Conservation (phyloP, 2,797 vertebrate genomes). For the Mus minutoides region DNA sequence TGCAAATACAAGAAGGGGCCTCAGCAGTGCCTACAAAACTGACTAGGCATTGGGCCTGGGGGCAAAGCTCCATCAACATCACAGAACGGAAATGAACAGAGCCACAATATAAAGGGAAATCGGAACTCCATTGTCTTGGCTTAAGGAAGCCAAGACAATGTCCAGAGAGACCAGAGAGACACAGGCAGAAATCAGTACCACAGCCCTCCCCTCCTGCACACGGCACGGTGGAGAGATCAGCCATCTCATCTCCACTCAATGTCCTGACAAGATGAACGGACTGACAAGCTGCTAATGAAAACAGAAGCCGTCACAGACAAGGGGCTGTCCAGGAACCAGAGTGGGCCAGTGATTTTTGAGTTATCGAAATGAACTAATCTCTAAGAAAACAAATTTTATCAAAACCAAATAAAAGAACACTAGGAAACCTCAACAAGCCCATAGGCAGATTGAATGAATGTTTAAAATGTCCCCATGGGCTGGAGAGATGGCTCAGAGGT, state of each 20-base stretch:
- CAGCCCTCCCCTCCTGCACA: not conserved
- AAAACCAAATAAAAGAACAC: slow-evolving; percentile 41
- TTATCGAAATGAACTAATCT: slow-evolving; percentile 38
- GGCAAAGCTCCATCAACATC: not conserved
- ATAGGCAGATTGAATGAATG: slow-evolving; percentile 17
- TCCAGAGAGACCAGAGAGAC: not conserved
- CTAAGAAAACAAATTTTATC: slow-evolving; percentile 45
- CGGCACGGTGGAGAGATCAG: not conserved
- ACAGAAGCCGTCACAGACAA: not conserved
- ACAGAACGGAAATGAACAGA: slow-evolving; percentile 30
- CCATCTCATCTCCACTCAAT: not conserved
- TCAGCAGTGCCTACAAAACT: not conserved
- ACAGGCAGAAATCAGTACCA: not conserved
- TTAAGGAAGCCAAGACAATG: slow-evolving; percentile 44
- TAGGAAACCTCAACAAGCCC: slow-evolving; percentile 40
- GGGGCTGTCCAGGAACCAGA: not conserved
- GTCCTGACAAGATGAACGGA: slow-evolving; percentile 28
- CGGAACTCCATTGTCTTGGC: too few species aligned
- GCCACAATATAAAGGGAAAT: not conserved
- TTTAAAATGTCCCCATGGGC: slow-evolving; percentile 45
- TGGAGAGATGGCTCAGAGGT: not conserved
- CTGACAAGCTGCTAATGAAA: not conserved
- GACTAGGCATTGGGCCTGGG: not conserved
- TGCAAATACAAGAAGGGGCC: not conserved
- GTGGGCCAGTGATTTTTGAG: slow-evolving; percentile 32